Percentiles rank a stretch among this genome's conserved stretches.
Evolutionary conservation across 2,888 invertebrate species (phyloP).

Genomic region (Leptinotarsa rubiginosa): DNA sequence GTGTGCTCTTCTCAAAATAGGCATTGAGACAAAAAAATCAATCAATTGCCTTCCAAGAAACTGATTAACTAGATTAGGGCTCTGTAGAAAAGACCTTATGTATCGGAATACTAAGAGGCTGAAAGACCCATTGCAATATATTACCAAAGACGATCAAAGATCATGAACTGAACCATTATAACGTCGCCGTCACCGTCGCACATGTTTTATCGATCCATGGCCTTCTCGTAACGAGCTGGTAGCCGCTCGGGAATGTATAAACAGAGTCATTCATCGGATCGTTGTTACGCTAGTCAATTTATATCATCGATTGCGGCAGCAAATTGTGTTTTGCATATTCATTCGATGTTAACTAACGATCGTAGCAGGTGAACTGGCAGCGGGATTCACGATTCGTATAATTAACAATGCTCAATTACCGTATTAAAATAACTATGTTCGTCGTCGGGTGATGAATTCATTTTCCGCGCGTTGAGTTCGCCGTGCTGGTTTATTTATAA

Average conservation of each 20-base stretch:
- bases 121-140: too few relatives aligned
- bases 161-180: background rate
- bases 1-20: too few relatives aligned
- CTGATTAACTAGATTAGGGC: too few relatives aligned
- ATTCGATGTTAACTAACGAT: constrained; percentile 12
- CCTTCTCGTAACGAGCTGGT: background rate
- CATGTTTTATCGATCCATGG: background rate
- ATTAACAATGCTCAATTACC: constrained; percentile 41
- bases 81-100: too few relatives aligned
- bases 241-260: background rate
- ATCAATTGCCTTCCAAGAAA: too few relatives aligned
- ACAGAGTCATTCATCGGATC: constrained; percentile 8
- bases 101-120: too few relatives aligned
- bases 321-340: constrained; percentile 23
- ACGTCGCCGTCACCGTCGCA: background rate
- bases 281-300: background rate
- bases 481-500: background rate
- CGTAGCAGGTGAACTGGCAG: constrained; percentile 16
- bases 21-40: too few relatives aligned
- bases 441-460: constrained; percentile 36
- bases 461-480: constrained; percentile 12
- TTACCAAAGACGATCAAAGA: too few relatives aligned
- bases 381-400: constrained; percentile 35
- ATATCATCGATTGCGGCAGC: constrained; percentile 12
- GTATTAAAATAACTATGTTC: constrained; percentile 41